Conservation (phyloP, 2,797 vertebrate species). For the Okamejei kenojei region DNA sequence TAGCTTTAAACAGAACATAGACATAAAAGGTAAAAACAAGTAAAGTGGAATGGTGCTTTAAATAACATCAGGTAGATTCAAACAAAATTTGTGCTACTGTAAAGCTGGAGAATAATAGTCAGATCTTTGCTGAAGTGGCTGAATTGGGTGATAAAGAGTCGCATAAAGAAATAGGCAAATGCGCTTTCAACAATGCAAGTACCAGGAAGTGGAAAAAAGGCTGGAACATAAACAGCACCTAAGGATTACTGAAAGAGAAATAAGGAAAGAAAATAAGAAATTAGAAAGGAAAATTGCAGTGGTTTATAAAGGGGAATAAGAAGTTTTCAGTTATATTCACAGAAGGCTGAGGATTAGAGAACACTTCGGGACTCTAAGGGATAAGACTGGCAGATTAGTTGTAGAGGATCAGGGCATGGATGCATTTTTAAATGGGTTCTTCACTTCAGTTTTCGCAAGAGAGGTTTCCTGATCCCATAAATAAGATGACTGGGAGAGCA, state of each 20-base stretch:
- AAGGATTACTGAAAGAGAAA: constrained; percentile 25
- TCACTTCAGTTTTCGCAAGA: constrained; percentile 38
- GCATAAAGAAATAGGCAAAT: background rate
- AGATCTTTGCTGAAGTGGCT: constrained; percentile 10
- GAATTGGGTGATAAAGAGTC: background rate
- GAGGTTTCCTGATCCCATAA: constrained; percentile 38
- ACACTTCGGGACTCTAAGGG: constrained; percentile 31
- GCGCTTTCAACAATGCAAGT: constrained; percentile 11
- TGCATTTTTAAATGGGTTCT: constrained; percentile 38
- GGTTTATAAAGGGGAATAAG: constrained; percentile 36
- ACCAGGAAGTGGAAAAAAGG: background rate
- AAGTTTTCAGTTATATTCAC: constrained; percentile 36
- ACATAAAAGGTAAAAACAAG: background rate
- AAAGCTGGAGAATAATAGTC: constrained; percentile 3
- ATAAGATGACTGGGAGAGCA: constrained; percentile 35
- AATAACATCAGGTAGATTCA: constrained; percentile 9
- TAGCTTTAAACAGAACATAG: background rate
- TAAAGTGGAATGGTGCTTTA: constrained; percentile 11
- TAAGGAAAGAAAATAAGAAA: constrained; percentile 34
- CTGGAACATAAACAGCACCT: constrained; percentile 10
- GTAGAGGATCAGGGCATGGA: constrained; percentile 37
- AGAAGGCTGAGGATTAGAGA: constrained; percentile 35
- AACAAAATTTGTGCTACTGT: constrained; percentile 12
- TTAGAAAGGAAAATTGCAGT: constrained; percentile 37
- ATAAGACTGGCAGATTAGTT: constrained; percentile 37